A percentile compares a stretch with the other conserved stretches of the same genome.
Evolutionary conservation across 2,113 vertebrate genomes (phyloP).

Genomic region (Engystomops pustulosus): DNA sequence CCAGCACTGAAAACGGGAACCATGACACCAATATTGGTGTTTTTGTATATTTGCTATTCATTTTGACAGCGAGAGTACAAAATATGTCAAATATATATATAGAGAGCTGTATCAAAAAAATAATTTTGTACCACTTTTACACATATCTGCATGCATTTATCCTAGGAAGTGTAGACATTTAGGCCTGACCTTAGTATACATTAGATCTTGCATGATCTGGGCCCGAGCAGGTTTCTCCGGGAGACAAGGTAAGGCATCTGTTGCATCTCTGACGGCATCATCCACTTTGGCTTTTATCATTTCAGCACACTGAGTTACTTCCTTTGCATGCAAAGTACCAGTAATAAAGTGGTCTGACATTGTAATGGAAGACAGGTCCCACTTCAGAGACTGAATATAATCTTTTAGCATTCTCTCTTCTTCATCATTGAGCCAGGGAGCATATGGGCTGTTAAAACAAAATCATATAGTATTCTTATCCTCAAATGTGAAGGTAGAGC

Average conservation of each 20-base stretch:
- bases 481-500: too few species aligned
- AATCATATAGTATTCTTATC: neutral
- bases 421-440: constrained; percentile 58
- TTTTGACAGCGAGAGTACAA: too few species aligned
- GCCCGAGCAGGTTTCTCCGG: constrained; percentile 73
- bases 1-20: too few species aligned
- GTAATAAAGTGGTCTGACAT: constrained; percentile 54
- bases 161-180: too few species aligned
- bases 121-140: too few species aligned
- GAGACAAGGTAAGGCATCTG: constrained; percentile 63
- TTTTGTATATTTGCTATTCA: too few species aligned
- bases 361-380: constrained; percentile 74
- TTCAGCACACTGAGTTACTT: neutral
- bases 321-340: neutral
- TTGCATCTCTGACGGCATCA: constrained; percentile 57
- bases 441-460: constrained; percentile 25
- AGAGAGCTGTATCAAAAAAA: too few species aligned
- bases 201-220: constrained; percentile 77
- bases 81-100: too few species aligned
- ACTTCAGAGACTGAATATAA: constrained; percentile 73
- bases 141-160: too few species aligned
- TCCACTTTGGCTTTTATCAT: constrained; percentile 51
- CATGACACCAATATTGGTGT: too few species aligned
- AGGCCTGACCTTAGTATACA: constrained; percentile 76
- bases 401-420: constrained; percentile 73